phyloP scores from a whole-genome alignment of 2,797 vertebrate genomes.

The Centropyge bicolor region DNA sequence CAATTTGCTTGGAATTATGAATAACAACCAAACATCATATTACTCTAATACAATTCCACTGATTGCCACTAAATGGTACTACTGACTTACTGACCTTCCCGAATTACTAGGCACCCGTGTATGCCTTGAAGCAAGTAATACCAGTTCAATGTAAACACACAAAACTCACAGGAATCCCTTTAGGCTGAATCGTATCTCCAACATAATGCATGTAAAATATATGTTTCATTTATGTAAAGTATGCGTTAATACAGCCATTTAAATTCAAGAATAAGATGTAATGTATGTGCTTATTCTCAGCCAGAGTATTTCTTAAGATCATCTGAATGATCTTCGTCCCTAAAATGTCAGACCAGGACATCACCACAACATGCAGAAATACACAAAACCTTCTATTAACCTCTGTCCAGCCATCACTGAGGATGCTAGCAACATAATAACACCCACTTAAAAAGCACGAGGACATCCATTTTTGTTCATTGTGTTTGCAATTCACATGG shows the following conservation, averaged over 20 bases:
- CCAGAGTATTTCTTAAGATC: background rate
- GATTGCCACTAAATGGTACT: background rate
- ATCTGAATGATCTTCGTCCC: conserved; percentile 17
- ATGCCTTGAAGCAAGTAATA: background rate
- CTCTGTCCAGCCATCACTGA: conserved; percentile 41
- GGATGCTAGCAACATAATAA: conserved; percentile 54
- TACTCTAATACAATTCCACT: background rate
- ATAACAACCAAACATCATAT: background rate
- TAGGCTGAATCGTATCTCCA: background rate
- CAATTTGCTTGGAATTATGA: background rate
- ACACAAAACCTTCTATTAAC: conserved; percentile 47
- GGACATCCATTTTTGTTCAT: conserved; percentile 65
- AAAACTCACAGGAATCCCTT: background rate
- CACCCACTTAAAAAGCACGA: conserved; percentile 59
- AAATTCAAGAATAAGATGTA: background rate
- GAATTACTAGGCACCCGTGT: background rate
- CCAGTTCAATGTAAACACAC: background rate
- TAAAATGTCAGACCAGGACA: conserved; percentile 31
- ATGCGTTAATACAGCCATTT: background rate
- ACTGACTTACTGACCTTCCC: background rate
- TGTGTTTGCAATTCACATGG: conserved; percentile 66
- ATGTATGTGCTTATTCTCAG: background rate
- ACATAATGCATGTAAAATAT: background rate
- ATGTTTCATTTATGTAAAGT: conserved; percentile 3
- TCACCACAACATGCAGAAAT: conserved; percentile 34